Conservation (phyloP, 2,113 vertebrate genomes). For the Psettodes erumei region DNA sequence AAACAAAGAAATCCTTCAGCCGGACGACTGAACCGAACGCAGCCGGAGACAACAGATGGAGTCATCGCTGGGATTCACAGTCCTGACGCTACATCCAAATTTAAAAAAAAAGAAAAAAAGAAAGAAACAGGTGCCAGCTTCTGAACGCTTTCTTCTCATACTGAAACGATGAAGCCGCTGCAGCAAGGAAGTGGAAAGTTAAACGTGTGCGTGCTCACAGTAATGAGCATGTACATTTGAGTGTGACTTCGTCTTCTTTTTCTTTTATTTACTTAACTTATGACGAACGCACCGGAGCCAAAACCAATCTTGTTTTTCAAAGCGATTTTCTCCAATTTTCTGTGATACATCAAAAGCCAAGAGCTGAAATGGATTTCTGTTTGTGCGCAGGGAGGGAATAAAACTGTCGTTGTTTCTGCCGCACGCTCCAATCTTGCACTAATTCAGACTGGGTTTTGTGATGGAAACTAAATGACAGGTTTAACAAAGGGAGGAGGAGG, state of each 20-base stretch:
- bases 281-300: conserved; percentile 15
- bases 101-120: not conserved
- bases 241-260: conserved; percentile 1
- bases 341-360: conserved; percentile 39
- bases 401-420: conserved; percentile 18
- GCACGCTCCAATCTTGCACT: not conserved
- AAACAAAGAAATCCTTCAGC: conserved; percentile 40
- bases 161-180: conserved; percentile 9
- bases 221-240: not conserved
- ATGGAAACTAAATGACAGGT: not conserved
- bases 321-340: conserved; percentile 60
- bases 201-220: not conserved
- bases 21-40: conserved; percentile 26
- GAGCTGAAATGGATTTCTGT: conserved; percentile 49
- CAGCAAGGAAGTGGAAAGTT: conserved; percentile 20
- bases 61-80: conserved; percentile 23
- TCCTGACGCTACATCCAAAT: conserved; percentile 51
- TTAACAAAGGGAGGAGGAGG: not conserved
- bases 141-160: not conserved
- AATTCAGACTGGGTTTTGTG: no score
- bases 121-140: not conserved
- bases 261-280: not conserved
- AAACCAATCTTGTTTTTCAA: conserved; percentile 59
- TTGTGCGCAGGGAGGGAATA: conserved; percentile 25
- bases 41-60: conserved; percentile 53